Base-by-base conservation (phyloP, 2,888 invertebrate genomes). In the Pocota personata region DNA sequence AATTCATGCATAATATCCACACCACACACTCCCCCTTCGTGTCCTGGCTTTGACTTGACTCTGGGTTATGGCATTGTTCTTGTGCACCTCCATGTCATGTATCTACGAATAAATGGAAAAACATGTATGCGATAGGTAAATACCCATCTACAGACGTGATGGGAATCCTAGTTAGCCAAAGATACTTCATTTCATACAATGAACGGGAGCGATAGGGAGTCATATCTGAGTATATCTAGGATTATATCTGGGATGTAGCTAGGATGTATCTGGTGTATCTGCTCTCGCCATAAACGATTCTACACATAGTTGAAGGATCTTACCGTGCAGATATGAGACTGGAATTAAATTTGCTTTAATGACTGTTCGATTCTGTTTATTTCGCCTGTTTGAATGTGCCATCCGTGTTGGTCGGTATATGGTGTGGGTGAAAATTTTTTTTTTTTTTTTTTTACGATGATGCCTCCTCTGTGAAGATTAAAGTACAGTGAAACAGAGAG, bases 321-420 rank as follows among this genome's bases (percentile, higher is more conserved):
- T 43, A 40, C 12, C 43, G 62, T 64, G 27, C 62, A 57, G 84
- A 79, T 79, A 84, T 79, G 84, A 84, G 84, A 84, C 79, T 84
- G 27, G 84, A 84, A 84, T 84, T 84, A 84, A 84, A 84, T 84
- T 84, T 79, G 69, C 84, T 79, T 83, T 84, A 84, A 84, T 84
- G 84, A 75, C 67, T 84, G 62, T 79, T 79, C 84, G 84, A 84
- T 84, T 84, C 64, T 64, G 69, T 84, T 62, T 50, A 66, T 78
- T 75, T 40, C 48, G 37, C 30, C 55, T 43, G 71, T 52, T 60
- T 62, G 50, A 43, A 60, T 60, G 60, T 71, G 21, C 24, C 12
- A 12, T 16, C 14, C 27, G 4, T 35, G 50, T 30, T 30, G 58
- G 2, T 14, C 24, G n/a, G 3, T 60, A 8, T 37, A 5, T 14